Evolutionary conservation across 2,113 vertebrate species (phyloP).

Genomic region (Martes martes): DNA sequence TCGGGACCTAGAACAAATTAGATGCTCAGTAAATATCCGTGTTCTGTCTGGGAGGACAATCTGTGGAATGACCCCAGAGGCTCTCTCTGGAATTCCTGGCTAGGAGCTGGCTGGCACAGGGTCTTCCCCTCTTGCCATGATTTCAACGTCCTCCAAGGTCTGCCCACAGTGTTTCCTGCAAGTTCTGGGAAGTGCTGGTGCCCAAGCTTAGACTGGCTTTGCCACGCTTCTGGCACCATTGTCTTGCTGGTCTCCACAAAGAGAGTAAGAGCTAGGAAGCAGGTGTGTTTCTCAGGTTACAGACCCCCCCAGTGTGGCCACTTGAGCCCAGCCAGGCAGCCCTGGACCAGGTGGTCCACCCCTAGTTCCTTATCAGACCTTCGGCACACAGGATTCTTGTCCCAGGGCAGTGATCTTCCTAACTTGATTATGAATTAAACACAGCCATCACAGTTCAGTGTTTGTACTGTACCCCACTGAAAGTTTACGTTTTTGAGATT

Average conservation of each 20-base stretch:
- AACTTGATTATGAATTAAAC: neutral
- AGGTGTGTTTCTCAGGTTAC: too few relatives aligned
- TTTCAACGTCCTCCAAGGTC: neutral
- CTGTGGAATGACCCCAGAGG: neutral
- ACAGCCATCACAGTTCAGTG: neutral
- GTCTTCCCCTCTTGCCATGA: neutral
- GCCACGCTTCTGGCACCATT: neutral
- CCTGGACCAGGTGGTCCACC: neutral
- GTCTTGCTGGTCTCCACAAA: neutral
- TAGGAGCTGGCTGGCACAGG: neutral
- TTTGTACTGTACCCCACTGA: neutral
- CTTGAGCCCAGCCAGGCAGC: neutral
- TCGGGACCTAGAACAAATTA: neutral
- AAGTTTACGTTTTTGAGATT: neutral
- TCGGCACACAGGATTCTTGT: too few relatives aligned
- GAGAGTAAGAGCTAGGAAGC: neutral
- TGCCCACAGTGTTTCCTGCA: neutral
- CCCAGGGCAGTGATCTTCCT: neutral
- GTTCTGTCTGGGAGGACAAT: neutral
- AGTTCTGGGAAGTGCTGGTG: neutral
- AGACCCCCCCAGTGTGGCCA: neutral
- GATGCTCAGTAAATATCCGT: neutral
- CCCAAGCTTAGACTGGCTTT: neutral
- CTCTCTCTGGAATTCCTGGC: neutral
- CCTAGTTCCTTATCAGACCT: neutral